Base-by-base conservation (phyloP, 2,888 invertebrate genomes). In the Leptopilina syphax region DNA sequence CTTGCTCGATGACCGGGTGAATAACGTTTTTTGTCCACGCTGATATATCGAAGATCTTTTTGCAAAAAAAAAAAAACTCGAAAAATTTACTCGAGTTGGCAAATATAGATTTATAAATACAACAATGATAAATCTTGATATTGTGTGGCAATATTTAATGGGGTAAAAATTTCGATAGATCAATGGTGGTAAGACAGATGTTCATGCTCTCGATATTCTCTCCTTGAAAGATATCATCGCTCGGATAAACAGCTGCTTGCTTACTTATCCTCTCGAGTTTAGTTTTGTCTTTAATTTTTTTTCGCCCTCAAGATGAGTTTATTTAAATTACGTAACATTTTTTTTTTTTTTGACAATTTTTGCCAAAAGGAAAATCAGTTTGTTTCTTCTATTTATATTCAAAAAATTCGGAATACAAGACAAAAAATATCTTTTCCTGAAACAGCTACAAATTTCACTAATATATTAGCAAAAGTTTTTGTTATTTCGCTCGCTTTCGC, bases 161-260 rank as follows among this genome's bases (percentile, higher is more conserved):
- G 84, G 80, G 13, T 65, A 60, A 63, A 65, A 60, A 66, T 57
- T 41, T 65, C 73, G 70, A 84, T 82, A 85, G 63, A 73, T 77
- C 70, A 57, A 83, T 85, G 85, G 87, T 87, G 85, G 85, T 3
- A 86, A 88, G 88, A 86, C 90, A 90, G 90, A 87, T 91, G 90
- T 86, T 50, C 86, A 79, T 84, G 81, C 41, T 77, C 65, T 77
- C 44, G 65, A 65, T 18, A 18, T 77, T 63, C 65, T 77, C 77
- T 77, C 77, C 12, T 65, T 34, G 6, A 8, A 27, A 65, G 77
- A 73, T 73, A 77, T 68, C 86, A 85, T 87, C 86, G 81, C 68
- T 44, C 50, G 24, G 34, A 4, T 47, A 7, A 60, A 84, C 87
- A 87, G 88, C 88, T 87, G 88, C 84, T 82, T 73, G 73, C 54